A percentile compares a stretch with the other conserved stretches of the same genome.
These are phyloP conservation scores for Canis aureus DNA, from an alignment of 2,113 vertebrate species.

Conservation along the genomic window DNA sequence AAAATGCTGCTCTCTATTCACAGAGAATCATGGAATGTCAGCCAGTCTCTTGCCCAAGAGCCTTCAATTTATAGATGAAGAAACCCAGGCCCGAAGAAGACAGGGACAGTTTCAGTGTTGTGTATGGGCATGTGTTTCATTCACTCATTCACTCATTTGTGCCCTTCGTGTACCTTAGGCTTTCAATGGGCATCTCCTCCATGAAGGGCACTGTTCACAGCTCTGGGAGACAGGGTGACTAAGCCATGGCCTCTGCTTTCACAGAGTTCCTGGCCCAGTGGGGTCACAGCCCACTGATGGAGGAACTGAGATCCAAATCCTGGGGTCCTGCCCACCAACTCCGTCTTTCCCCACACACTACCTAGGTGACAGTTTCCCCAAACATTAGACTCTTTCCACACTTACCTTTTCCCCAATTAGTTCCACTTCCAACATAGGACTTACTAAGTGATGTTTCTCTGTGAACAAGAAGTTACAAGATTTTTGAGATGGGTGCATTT, in stretches of 20 bases:
- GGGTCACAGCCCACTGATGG: background rate
- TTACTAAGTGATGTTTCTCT: slow-evolving; percentile 19
- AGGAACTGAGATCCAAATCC: background rate
- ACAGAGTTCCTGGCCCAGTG: background rate
- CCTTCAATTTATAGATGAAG: background rate
- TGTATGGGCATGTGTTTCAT: background rate
- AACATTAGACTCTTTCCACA: background rate
- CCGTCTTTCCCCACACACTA: background rate
- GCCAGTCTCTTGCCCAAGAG: background rate
- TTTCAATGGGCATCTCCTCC: background rate
- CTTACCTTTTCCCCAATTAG: slow-evolving; percentile 85
- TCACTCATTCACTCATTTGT: background rate
- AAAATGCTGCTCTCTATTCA: background rate
- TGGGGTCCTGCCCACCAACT: background rate
- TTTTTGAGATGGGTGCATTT: background rate
- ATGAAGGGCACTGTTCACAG: background rate
- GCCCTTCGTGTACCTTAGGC: background rate
- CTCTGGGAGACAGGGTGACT: background rate
- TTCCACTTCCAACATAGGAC: slow-evolving; percentile 76
- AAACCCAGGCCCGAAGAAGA: background rate
- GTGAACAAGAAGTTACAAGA: slow-evolving; percentile 13
- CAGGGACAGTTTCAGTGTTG: background rate
- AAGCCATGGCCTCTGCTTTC: background rate
- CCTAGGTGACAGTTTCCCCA: background rate
- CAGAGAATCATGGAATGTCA: background rate